Evolutionary conservation across 2,888 invertebrate species (phyloP).

Genomic region (Corythucha ciliata): DNA sequence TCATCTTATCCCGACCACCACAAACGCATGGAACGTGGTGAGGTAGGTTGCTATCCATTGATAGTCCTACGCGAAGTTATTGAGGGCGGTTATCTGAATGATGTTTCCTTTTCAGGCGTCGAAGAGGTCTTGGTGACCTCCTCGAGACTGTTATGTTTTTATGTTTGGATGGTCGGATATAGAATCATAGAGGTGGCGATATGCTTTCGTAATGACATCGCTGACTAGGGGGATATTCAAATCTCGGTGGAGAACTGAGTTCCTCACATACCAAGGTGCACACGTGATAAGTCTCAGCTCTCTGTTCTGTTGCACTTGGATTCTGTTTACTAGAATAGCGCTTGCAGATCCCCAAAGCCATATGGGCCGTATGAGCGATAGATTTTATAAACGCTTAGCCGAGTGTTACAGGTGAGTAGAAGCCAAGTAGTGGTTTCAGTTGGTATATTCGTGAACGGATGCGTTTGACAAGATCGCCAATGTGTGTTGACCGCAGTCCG

Average conservation of each 20-base stretch:
- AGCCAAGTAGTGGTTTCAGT: background rate
- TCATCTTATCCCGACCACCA: too few species aligned
- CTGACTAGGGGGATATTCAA: slow-evolving; percentile 1
- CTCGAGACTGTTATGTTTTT: too few species aligned
- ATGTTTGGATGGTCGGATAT: too few species aligned
- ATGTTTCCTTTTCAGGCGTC: too few species aligned
- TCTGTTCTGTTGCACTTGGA: slow-evolving; percentile 1
- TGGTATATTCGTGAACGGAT: slow-evolving; percentile 1
- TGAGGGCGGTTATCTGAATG: too few species aligned
- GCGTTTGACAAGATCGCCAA: slow-evolving; percentile 6
- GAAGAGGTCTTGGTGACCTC: too few species aligned
- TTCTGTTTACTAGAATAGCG: background rate
- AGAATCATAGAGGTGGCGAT: too few species aligned
- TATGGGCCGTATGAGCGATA: too few species aligned
- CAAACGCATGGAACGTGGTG: too few species aligned
- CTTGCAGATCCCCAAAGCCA: too few species aligned
- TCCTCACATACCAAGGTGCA: slow-evolving; percentile 6
- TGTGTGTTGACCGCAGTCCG: background rate
- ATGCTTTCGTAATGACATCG: slow-evolving; percentile 3
- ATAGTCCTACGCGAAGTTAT: too few species aligned
- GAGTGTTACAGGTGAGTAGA: background rate
- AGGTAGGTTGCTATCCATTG: too few species aligned
- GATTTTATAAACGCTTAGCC: slow-evolving; percentile 1
- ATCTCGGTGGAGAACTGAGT: slow-evolving; percentile 11
- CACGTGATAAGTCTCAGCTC: slow-evolving; percentile 1